These are phyloP conservation scores for Loris lydekkerianus DNA, from an alignment of 2,797 vertebrate genomes.

Conservation along the genomic window DNA sequence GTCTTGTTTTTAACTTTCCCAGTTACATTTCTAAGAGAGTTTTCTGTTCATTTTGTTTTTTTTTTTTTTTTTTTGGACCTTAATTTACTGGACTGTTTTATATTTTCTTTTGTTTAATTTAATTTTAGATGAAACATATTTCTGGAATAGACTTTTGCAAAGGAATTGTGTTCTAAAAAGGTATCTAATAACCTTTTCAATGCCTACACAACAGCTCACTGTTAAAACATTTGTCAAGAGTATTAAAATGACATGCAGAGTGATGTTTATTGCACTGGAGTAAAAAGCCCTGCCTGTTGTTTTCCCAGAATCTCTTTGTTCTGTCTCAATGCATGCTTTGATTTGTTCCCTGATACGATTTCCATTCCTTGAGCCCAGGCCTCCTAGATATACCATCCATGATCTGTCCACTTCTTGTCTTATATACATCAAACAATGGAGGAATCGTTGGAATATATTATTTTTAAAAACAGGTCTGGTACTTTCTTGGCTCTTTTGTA, in stretches of 20 bases:
- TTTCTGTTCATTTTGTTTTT: not conserved
- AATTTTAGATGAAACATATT: slow-evolving; percentile 71
- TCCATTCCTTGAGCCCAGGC: slow-evolving; percentile 53
- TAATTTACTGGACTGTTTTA: slow-evolving; percentile 46
- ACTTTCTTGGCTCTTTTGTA: slow-evolving; percentile 80
- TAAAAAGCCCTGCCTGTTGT: slow-evolving; percentile 64
- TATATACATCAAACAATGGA: slow-evolving; percentile 77
- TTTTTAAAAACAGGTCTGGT: slow-evolving; percentile 80
- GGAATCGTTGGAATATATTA: slow-evolving; percentile 75
- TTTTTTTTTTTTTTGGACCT: too few relatives aligned
- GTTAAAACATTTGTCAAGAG: slow-evolving; percentile 71
- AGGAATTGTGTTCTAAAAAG: slow-evolving; percentile 64
- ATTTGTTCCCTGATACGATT: slow-evolving; percentile 51
- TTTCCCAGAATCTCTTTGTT: slow-evolving; percentile 75
- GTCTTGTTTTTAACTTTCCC: not conserved
- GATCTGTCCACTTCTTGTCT: slow-evolving; percentile 47
- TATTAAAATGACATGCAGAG: slow-evolving; percentile 78
- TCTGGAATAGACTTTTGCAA: slow-evolving; percentile 49
- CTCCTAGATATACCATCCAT: not conserved
- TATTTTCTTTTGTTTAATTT: slow-evolving; percentile 70
- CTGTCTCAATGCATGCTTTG: slow-evolving; percentile 47
- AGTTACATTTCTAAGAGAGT: slow-evolving; percentile 41
- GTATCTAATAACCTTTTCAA: slow-evolving; percentile 64
- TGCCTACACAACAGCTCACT: slow-evolving; percentile 60
- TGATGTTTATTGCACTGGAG: slow-evolving; percentile 75